Evolutionary conservation across 23 tunicate species (phyloP), one percentile per base, ranked within the genome.

Genomic region (Phallusia fumigata): DNA sequence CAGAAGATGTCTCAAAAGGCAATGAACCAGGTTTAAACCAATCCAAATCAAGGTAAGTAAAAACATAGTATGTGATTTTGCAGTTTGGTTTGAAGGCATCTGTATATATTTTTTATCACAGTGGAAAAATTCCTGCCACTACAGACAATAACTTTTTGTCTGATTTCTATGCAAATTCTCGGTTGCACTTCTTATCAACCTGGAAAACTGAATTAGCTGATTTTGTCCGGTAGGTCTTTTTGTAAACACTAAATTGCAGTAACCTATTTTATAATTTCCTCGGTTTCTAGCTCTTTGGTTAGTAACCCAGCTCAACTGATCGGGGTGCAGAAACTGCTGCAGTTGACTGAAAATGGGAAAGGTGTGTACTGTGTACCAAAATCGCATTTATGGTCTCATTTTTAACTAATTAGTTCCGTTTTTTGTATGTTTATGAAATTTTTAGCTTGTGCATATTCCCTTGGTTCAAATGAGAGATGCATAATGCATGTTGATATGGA

Each of bases 401-500:
- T 18, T 51, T 18, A 51, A 51, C 58, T 18, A 13, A 13, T 51
- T 15, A 51, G 18, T 51, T 13, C 18, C 18, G 58, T 51, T 51
- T 13, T 18, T 51, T 15, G 15, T 13, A 51, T 18, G 18, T 51
- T 13, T 51, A 51, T 18, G 58, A 51, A 22, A 6, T 58, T 58
- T 58, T 1, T 24, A 58, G 69, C 28, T 58, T 21, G 28, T 58
- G 11, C 26, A 5, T 58, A 22, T 58, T 24, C 69, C 3, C 28
- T 58, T 22, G 69, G 15, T 21, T 22, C 28, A 8, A 58, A 58
- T 13, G 69, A 58, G 28, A 58, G 53, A 24, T 64, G 36, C 73
- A 80, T 94, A 36, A 81, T 86, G 86, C 98, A 94, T 53, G 79
- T 94, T 47, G 98, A 94, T 74, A 94, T 94, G 93, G 98, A 94